Evolutionary conservation across 2,888 invertebrate species (phyloP), one percentile per base, ranked within the genome.

Genomic region (Gymnoscelis rufifasciata): DNA sequence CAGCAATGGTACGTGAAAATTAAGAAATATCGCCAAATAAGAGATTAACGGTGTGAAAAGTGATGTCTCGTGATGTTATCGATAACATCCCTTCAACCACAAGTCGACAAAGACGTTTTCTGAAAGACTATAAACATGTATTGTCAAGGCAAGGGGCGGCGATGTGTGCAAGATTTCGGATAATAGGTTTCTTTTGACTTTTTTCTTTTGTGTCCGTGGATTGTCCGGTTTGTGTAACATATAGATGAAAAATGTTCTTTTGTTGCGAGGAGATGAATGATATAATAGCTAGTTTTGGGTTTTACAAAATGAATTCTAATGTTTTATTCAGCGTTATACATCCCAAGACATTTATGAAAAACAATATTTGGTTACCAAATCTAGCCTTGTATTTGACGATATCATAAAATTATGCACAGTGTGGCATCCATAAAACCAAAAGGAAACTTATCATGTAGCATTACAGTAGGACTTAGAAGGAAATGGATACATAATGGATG

Each of bases 61-160:
- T 66, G 71, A 65, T 59, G 60, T n/a, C n/a, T 55, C 62, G 58
- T 63, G 81, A 81, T 82, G 73, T 67, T 82, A 82, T 83, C 83
- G 81, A 76, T 77, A 78, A 73, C 73, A 47, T 68, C 64, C 66
- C 70, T 73, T 70, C 67, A 67, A 62, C 68, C 64, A 55, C 66
- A 64, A 57, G 59, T 60, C 62, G 66, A 65, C 62, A 60, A 59
- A 66, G 62, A 51, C 62, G 58, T n/a, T 61, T 62, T 60, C 57
- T 61, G 52, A 71, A 72, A 45, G 46, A 40, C 45, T 49, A 46
- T 49, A 54, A 46, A 46, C 51, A 51, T 61, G 66, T 61, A 60
- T 62, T 59, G 62, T 59, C 36, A 30, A 36, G n/a, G n/a, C 47
- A 57, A 52, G 48, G 59, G 52, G 49, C 55, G 47, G 44, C 50